Base-by-base conservation (phyloP, 1,140 invertebrate species). In the Calliphora vicina region DNA sequence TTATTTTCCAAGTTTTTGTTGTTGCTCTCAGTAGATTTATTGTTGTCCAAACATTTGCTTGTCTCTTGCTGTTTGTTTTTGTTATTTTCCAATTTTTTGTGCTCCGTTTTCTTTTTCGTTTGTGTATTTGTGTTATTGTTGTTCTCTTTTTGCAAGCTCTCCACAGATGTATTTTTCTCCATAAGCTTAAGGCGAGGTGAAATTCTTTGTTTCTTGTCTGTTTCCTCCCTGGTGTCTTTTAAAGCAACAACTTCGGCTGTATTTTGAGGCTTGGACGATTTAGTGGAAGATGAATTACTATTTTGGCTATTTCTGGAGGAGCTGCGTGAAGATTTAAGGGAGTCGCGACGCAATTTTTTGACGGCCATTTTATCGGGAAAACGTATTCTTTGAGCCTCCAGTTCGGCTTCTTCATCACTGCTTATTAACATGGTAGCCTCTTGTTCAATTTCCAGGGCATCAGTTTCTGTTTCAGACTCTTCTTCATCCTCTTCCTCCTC, bases 401-500 rank as follows among this genome's bases (percentile, higher is more conserved):
- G 45, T 72, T 89, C 88, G 8, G 88, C 88, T 85, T 89, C 88
- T 61, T 89, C 88, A 80, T 89, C 88, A 73, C 88, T 89, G 76
- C 89, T 88, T 25, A 89, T 89, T 15, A 89, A 73, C 12, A 84
- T 82, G 50, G 88, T 86, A 42, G 84, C 86, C 10, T 86, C 87
- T 12, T 86, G 81, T 45, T 86, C 87, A 17, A 88, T 78, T 35
- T 84, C 87, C 6, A 86, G 84, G n/a, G 87, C 85, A 45, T 88
- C 88, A 67, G 86, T 86, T 43, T 87, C 88, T 25, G 86, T 86
- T 45, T 88, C 87, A 72, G 67, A 42, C 13, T 82, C 82, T 8
- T 89, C 88, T 74, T 57, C 42, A 2, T 82, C 83, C 6, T 89
- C 87, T 35, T 87, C 85, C 13, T 86, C 85, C 15, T 87, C 88